Percentiles rank a stretch among this genome's conserved stretches.
Evolutionary conservation across 2,797 vertebrate species (phyloP).

Genomic region (Psittacula echo): DNA sequence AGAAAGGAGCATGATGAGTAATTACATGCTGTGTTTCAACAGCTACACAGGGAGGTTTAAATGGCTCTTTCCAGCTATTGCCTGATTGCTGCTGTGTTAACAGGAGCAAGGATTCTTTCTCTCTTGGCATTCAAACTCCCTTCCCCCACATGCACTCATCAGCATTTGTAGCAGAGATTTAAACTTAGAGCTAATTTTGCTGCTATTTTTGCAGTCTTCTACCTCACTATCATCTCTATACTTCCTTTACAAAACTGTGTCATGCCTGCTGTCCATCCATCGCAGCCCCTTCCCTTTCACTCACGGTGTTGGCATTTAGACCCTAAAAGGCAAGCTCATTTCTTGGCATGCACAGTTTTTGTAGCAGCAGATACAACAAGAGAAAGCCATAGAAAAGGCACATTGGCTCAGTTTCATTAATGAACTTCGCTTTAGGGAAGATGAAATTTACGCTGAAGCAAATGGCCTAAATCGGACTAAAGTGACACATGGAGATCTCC

Average conservation of each 20-base stretch:
- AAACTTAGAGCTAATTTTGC: neutral
- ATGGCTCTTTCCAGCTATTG: conserved; percentile 7
- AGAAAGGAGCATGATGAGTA: neutral
- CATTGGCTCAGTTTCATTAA: neutral
- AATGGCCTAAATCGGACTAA: neutral
- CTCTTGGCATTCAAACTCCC: neutral
- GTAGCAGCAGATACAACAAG: neutral
- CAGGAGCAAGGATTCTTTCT: neutral
- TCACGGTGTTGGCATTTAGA: neutral
- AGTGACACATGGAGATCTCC: neutral
- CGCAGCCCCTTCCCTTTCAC: neutral
- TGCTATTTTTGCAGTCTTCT: neutral
- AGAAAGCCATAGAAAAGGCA: neutral
- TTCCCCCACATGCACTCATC: neutral
- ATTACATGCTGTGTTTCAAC: conserved; percentile 1
- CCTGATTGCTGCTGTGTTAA: conserved; percentile 30
- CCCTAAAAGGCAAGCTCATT: neutral
- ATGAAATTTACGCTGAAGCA: neutral
- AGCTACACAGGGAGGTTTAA: conserved; percentile 15
- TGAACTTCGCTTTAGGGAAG: neutral
- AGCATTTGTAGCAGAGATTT: neutral
- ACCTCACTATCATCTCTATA: neutral
- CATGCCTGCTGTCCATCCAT: neutral
- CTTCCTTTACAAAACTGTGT: neutral
- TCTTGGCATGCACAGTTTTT: neutral